A percentile compares a stretch with the other conserved stretches of the same genome.
phyloP scores from a whole-genome alignment of 2,888 invertebrate genomes.

The Hylaea fasciaria region DNA sequence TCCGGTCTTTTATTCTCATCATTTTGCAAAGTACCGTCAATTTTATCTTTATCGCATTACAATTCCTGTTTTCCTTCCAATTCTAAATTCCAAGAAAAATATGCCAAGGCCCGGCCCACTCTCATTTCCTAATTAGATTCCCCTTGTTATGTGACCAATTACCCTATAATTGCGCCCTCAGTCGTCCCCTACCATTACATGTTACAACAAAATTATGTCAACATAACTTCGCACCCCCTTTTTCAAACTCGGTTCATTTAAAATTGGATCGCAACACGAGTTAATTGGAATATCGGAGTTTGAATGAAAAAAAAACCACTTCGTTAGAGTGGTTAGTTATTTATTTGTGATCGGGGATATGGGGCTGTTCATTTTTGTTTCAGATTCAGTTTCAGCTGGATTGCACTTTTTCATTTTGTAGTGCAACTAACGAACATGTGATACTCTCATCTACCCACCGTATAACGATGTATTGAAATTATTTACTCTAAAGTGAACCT shows the following conservation, averaged over 20 bases:
- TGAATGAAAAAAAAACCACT: neutral
- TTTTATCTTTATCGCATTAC: slow-evolving; percentile 15
- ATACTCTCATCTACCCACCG: too few species aligned
- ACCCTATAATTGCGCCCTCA: slow-evolving; percentile 49
- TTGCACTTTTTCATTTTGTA: neutral
- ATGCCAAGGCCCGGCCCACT: slow-evolving; percentile 27
- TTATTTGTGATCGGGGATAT: neutral
- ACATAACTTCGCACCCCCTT: slow-evolving; percentile 47
- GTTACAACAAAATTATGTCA: slow-evolving; percentile 50
- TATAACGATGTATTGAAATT: too few species aligned
- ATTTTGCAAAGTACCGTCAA: neutral
- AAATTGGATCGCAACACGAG: slow-evolving; percentile 36
- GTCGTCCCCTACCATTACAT: slow-evolving; percentile 39
- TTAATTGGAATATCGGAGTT: slow-evolving; percentile 8
- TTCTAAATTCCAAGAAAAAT: slow-evolving; percentile 27
- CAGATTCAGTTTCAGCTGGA: neutral
- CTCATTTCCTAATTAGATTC: slow-evolving; percentile 54
- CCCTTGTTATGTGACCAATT: slow-evolving; percentile 51
- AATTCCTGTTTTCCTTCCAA: slow-evolving; percentile 23
- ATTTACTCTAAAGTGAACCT: too few species aligned
- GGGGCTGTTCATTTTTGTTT: neutral
- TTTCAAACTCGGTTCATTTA: slow-evolving; percentile 42
- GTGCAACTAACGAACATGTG: too few species aligned
- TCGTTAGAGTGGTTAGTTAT: neutral
- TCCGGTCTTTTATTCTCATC: too few species aligned